These are phyloP conservation scores for Morelia viridis DNA, from an alignment of 2,797 vertebrate genomes.

Conservation along the genomic window DNA sequence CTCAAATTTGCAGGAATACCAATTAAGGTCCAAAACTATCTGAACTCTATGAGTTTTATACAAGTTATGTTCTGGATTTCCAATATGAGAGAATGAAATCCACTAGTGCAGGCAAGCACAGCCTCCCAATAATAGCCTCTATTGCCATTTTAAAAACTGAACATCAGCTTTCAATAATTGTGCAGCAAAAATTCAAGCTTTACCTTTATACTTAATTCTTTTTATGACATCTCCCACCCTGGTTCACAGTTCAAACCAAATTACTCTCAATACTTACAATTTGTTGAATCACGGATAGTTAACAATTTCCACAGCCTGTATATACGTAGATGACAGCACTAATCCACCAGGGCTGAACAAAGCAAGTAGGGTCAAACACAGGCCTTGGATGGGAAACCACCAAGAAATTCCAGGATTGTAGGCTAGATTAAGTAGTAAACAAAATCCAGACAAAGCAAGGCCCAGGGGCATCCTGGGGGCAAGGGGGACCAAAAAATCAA, in stretches of 20 bases:
- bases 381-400: too few species aligned
- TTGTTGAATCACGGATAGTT: neutral
- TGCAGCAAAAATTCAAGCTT: neutral
- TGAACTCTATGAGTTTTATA: neutral
- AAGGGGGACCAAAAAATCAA: too few species aligned
- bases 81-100: neutral
- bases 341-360: too few species aligned
- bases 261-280: neutral
- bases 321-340: too few species aligned
- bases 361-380: too few species aligned
- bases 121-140: too few species aligned
- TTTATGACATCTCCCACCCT: neutral
- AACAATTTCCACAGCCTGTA: neutral
- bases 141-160: neutral
- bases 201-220: too few species aligned
- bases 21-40: neutral
- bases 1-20: too few species aligned
- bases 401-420: too few species aligned
- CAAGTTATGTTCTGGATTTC: neutral
- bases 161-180: neutral
- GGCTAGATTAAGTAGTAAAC: too few species aligned
- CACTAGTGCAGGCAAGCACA: neutral
- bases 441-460: too few species aligned
- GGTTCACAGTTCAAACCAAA: neutral
- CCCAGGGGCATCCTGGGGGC: too few species aligned